phyloP scores from a whole-genome alignment of 2,888 invertebrate genomes.

The Drosophila nigricruria region DNA sequence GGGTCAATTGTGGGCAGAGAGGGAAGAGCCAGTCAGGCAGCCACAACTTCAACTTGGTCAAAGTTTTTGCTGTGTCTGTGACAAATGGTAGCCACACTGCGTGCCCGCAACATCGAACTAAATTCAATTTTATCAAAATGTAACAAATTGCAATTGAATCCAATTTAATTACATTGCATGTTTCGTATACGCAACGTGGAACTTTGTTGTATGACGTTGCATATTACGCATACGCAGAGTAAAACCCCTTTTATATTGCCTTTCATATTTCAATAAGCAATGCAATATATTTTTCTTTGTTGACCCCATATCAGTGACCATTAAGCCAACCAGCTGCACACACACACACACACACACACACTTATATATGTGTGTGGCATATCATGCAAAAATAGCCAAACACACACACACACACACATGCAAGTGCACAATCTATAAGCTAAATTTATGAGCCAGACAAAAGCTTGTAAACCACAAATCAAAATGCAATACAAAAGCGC shows the following conservation, averaged over 20 bases:
- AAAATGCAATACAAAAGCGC: conserved; percentile 75
- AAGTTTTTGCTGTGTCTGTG: conserved; percentile 5
- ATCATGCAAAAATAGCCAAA: not conserved
- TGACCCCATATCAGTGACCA: conserved; percentile 38
- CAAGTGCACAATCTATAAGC: conserved; percentile 44
- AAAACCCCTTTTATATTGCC: not conserved
- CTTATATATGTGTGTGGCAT: too few species aligned
- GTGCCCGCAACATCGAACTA: not conserved
- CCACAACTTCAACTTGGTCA: conserved; percentile 12
- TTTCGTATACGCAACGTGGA: conserved; percentile 40
- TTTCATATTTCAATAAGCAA: conserved; percentile 18
- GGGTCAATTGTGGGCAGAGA: conserved; percentile 7
- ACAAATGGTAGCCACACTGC: not conserved
- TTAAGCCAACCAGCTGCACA: conserved; percentile 34
- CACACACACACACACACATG: conserved; percentile 9
- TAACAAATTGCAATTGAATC: conserved; percentile 37
- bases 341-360: conserved; percentile 14
- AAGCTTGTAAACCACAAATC: conserved; percentile 76
- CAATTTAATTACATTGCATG: conserved; percentile 28
- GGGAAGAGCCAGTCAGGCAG: not conserved
- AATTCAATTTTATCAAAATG: conserved; percentile 42
- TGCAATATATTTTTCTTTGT: conserved; percentile 17
- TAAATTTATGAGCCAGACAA: conserved; percentile 73
- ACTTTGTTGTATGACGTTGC: not conserved
- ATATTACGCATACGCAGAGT: conserved; percentile 2